phyloP scores from a whole-genome alignment of 2,888 invertebrate genomes.

The Oxyscelio sp. region DNA sequence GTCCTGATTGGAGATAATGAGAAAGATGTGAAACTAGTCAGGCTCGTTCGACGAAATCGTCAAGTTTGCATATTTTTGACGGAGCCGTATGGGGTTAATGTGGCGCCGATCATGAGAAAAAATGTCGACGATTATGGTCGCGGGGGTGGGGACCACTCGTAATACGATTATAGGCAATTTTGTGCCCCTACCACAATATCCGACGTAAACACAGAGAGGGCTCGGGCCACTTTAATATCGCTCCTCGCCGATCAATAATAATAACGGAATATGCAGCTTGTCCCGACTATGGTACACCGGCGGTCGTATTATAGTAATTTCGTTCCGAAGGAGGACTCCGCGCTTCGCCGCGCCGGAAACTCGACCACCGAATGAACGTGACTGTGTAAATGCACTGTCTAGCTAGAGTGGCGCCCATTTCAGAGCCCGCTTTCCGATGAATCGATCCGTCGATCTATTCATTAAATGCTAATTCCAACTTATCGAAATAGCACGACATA shows the following conservation, averaged over 20 bases:
- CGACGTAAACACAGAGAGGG: constrained; percentile 85
- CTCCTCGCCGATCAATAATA: constrained; percentile 86
- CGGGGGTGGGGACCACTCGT: constrained; percentile 27
- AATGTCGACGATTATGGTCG: constrained; percentile 54
- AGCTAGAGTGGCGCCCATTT: constrained; percentile 35
- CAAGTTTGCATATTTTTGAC: constrained; percentile 23
- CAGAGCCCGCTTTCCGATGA: constrained; percentile 47
- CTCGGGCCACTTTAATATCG: constrained; percentile 85
- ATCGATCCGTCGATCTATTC: constrained; percentile 68
- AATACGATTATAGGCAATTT: constrained; percentile 87
- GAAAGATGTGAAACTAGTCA: constrained; percentile 3
- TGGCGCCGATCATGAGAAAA: constrained; percentile 59
- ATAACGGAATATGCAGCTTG: constrained; percentile 85
- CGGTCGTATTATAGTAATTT: constrained; percentile 87
- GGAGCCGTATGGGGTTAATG: constrained; percentile 11
- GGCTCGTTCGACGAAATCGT: constrained; percentile 20
- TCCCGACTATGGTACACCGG: constrained; percentile 75
- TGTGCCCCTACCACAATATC: constrained; percentile 85
- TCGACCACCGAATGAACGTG: constrained; percentile 65
- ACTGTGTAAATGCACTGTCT: constrained; percentile 49
- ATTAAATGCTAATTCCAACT: constrained; percentile 71
- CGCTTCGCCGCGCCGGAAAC: constrained; percentile 65
- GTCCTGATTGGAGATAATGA: too few relatives aligned
- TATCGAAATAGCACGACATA: constrained; percentile 84
- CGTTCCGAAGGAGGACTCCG: constrained; percentile 65